Conservation (phyloP, 2,113 vertebrate genomes). For the Burhinus bistriatus region DNA sequence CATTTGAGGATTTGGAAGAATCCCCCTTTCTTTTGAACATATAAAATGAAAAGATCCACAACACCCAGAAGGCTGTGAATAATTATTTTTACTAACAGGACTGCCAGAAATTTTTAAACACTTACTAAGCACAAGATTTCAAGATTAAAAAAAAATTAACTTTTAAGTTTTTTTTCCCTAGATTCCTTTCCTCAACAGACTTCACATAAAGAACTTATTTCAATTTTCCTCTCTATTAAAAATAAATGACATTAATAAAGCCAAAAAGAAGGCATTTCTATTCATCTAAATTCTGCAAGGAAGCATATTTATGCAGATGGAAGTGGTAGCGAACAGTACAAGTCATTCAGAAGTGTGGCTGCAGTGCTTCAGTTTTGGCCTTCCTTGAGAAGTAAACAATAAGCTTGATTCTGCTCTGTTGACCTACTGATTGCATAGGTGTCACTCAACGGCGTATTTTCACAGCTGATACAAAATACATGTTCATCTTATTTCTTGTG, state of each 20-base stretch:
- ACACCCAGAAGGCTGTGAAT: conserved; percentile 70
- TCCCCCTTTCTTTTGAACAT: conserved; percentile 68
- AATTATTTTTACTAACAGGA: conserved; percentile 70
- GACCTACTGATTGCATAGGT: background rate
- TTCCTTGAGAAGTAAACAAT: background rate
- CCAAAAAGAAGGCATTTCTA: conserved; percentile 49
- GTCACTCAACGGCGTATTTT: background rate
- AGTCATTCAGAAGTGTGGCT: background rate
- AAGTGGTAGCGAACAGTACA: background rate
- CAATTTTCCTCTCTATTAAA: conserved; percentile 62
- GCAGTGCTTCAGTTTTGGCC: background rate
- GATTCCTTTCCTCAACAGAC: conserved; percentile 58
- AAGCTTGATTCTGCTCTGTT: background rate
- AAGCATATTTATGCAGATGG: conserved; percentile 29
- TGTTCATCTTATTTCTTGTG: background rate
- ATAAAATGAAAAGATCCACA: conserved; percentile 68
- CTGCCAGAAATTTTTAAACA: conserved; percentile 70
- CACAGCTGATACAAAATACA: background rate
- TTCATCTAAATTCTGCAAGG: conserved; percentile 37
- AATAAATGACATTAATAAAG: conserved; percentile 64
- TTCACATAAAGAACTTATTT: conserved; percentile 61
- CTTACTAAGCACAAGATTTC: conserved; percentile 67
- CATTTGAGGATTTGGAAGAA: conserved; percentile 64
- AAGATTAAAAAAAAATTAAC: conserved; percentile 52
- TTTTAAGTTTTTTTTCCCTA: conserved; percentile 59